phyloP scores from a whole-genome alignment of 92 coral and sea anemone species.

The Blastomussa wellsi region DNA sequence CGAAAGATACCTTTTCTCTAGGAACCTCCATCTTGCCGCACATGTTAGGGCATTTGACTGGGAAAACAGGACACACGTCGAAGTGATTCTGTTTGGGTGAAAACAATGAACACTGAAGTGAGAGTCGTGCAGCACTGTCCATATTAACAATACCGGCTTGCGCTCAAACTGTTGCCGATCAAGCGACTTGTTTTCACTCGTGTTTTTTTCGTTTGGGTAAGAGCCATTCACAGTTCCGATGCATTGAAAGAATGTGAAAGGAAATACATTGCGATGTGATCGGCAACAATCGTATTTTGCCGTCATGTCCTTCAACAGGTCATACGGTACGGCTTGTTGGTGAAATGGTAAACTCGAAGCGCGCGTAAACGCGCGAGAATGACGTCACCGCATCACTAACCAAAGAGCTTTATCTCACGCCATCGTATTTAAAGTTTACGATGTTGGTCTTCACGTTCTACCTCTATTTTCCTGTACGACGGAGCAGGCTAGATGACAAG shows the following conservation, averaged over 20 bases:
- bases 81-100: constrained; percentile 63
- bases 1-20: constrained; percentile 53
- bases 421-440: constrained; percentile 1
- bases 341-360: not conserved
- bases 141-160: not conserved
- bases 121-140: constrained; percentile 2
- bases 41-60: constrained; percentile 70
- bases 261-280: constrained; percentile 4
- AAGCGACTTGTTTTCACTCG: not conserved
- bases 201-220: not conserved
- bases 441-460: not conserved
- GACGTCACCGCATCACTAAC: too few relatives aligned
- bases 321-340: not conserved
- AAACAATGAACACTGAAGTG: constrained; percentile 23
- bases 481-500: not conserved
- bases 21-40: constrained; percentile 70
- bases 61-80: constrained; percentile 67
- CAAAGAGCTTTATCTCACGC: constrained; percentile 14
- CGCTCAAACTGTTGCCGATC: not conserved
- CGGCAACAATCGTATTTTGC: not conserved
- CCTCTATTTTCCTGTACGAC: not conserved
- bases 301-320: not conserved
- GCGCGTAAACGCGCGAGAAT: constrained; percentile 17
- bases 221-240: constrained; percentile 15
- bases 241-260: constrained; percentile 35